Evolutionary conservation across 1,140 invertebrate genomes (phyloP).

Genomic region (Drosophila mauritiana): DNA sequence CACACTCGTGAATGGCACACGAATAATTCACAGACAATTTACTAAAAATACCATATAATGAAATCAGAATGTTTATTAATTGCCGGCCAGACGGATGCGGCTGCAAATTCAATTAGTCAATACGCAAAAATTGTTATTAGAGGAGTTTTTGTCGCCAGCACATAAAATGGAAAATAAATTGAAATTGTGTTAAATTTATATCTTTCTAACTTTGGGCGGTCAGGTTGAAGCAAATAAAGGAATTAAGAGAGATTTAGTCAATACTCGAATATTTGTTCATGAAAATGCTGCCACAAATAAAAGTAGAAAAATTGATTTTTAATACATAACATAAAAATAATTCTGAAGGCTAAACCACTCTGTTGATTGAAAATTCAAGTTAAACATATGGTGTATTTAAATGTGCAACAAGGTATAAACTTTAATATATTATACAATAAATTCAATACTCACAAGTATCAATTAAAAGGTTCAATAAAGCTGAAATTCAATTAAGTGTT

Average conservation of each 20-base stretch:
- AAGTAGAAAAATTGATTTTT: too few species aligned
- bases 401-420: too few species aligned
- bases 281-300: too few species aligned
- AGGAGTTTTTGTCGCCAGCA: conserved; percentile 35
- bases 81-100: conserved; percentile 28
- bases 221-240: neutral
- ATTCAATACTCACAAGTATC: too few species aligned
- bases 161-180: conserved; percentile 46
- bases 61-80: conserved; percentile 78
- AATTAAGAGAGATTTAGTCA: neutral
- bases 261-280: neutral
- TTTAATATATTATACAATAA: too few species aligned
- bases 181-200: conserved; percentile 45
- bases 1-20: neutral
- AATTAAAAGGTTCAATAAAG: too few species aligned
- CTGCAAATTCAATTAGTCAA: conserved; percentile 49
- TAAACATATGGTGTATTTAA: too few species aligned
- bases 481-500: too few species aligned
- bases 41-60: conserved; percentile 42
- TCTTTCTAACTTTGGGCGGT: neutral
- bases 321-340: too few species aligned
- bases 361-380: too few species aligned
- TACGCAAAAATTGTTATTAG: conserved; percentile 64
- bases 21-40: conserved; percentile 3
- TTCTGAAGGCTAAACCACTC: too few species aligned